phyloP scores from a whole-genome alignment of 2,797 vertebrate species.

The Lindbergichthys nudifrons region DNA sequence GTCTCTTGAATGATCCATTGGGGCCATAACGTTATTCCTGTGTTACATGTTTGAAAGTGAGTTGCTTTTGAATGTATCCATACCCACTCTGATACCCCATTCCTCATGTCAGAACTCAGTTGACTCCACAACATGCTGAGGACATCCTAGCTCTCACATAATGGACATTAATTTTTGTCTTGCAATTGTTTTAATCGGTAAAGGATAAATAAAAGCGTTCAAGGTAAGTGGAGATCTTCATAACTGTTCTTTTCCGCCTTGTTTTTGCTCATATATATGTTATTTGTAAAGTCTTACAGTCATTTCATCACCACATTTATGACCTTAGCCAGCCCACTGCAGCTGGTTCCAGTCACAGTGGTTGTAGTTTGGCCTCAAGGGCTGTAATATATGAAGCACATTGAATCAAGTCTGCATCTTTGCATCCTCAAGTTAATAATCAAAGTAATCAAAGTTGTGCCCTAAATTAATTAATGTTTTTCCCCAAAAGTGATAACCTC shows the following conservation, averaged over 20 bases:
- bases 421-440: background rate
- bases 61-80: background rate
- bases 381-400: background rate
- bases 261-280: slow-evolving; percentile 24
- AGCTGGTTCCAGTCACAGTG: background rate
- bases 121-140: background rate
- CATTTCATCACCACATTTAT: background rate
- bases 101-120: slow-evolving; percentile 50
- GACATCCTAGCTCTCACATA: slow-evolving; percentile 28
- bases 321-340: slow-evolving; percentile 1
- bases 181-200: slow-evolving; percentile 44
- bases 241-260: slow-evolving; percentile 28
- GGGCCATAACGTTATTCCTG: background rate
- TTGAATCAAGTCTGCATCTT: background rate
- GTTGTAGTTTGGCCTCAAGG: background rate
- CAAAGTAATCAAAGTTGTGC: background rate
- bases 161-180: slow-evolving; percentile 36
- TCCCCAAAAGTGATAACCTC: background rate
- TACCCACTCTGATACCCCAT: slow-evolving; percentile 58
- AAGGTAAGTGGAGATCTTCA: slow-evolving; percentile 70
- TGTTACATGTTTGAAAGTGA: background rate
- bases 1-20: background rate
- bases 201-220: slow-evolving; percentile 48
- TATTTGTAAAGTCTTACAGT: slow-evolving; percentile 3
- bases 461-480: background rate